Evolutionary conservation across 2,797 vertebrate species (phyloP), one percentile per base, ranked within the genome.

Genomic region (Trichosurus vulpecula): DNA sequence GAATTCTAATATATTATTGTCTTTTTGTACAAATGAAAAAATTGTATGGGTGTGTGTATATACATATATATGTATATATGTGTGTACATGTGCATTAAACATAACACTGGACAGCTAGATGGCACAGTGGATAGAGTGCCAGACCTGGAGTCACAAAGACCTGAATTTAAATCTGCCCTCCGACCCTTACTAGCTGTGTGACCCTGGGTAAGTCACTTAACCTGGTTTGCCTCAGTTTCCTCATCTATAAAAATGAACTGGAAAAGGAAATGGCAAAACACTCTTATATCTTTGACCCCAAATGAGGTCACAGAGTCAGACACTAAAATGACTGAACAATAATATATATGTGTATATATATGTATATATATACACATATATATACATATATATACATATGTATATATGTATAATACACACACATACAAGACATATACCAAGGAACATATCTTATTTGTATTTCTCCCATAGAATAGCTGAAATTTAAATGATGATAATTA

Each of bases 1-100:
- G 93, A 35, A 91, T 95, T 94, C 41, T 90, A 91, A 35, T 41
- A 93, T 93, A 93, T 87, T 47, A 51, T 0, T 47, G 3, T 87
- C 8, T 27, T 8, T 92, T n/a, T 93, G 25, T 6, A 25, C 94
- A 93, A 25, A 52, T 87, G 16, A 47, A 94, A 93, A 10, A 94
- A n/a, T 3, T 47, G 2, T 54, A 54, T 81, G 29, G 8, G 54
- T 22, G 54, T 19, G 87, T 41, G 2, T 41, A 25, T 29, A 22
- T 41, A 41, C 5, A 10, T n/a, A 35, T 35, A 13, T 58, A 54
- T 54, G 14, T 54, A 10, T 25, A 6, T 56, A 22, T 56, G 27
- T 29, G 13, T 57, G 1, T 57, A 8, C 56, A 8, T 8, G 0
- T 58, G 3, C 31, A 35, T 66, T 14, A 66, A 41, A 22, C 29